Evolutionary conservation across 2,888 invertebrate genomes (phyloP).

Genomic region (Ophonus ardosiacus): DNA sequence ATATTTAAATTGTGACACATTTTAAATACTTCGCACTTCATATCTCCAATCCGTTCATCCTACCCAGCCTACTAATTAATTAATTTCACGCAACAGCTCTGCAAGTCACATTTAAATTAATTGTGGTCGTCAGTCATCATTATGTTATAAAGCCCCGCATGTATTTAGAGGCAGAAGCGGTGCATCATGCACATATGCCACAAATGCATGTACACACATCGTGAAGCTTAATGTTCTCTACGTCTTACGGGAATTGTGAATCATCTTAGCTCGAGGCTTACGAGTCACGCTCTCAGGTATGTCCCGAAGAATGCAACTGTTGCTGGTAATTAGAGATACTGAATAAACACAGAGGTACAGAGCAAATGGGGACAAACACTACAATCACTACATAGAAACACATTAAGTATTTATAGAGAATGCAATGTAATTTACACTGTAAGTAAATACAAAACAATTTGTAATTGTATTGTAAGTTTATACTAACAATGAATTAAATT

Average conservation of each 20-base stretch:
- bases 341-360: not conserved
- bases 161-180: too few species aligned
- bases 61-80: not conserved
- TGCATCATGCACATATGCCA: not conserved
- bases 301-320: slow-evolving; percentile 5
- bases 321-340: not conserved
- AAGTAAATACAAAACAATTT: too few species aligned
- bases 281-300: slow-evolving; percentile 1
- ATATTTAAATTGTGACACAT: too few species aligned
- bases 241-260: not conserved
- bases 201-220: not conserved
- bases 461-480: too few species aligned
- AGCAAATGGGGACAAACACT: not conserved
- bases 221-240: not conserved
- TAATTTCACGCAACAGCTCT: not conserved
- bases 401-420: too few species aligned
- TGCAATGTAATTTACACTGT: too few species aligned
- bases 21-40: not conserved
- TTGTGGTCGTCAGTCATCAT: not conserved
- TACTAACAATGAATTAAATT: too few species aligned
- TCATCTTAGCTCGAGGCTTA: not conserved
- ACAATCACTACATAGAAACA: not conserved
- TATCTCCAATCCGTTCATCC: not conserved
- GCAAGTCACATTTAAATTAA: not conserved
- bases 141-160: not conserved